Evolutionary conservation across 2,797 vertebrate genomes (phyloP).

Genomic region (Sparidentex hasta): DNA sequence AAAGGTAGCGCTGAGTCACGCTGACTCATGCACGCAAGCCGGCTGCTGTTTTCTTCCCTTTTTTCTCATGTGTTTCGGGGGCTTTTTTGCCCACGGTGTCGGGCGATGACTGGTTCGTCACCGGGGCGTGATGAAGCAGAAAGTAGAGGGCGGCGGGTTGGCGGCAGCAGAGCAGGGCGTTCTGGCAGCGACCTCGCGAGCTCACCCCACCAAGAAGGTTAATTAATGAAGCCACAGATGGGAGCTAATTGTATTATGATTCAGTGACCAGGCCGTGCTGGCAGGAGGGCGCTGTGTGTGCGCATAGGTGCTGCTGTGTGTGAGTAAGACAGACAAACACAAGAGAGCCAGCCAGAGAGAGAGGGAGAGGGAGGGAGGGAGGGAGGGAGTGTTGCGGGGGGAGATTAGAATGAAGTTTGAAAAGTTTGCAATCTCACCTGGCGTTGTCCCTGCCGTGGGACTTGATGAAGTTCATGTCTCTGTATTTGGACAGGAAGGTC

Average conservation of each 20-base stretch:
- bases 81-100: constrained; percentile 42
- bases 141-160: constrained; percentile 33
- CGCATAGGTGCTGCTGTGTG: constrained; percentile 27
- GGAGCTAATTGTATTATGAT: constrained; percentile 80
- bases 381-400: neutral
- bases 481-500: constrained; percentile 95
- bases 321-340: constrained; percentile 25
- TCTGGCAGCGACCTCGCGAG: constrained; percentile 57
- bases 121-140: constrained; percentile 34
- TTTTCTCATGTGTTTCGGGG: constrained; percentile 24
- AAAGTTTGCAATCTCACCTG: constrained; percentile 85
- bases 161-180: constrained; percentile 39
- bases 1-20: constrained; percentile 65
- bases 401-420: constrained; percentile 33
- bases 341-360: constrained; percentile 16
- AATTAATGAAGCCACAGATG: constrained; percentile 80
- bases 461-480: constrained; percentile 98
- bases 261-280: constrained; percentile 64
- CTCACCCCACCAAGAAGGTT: constrained; percentile 72
- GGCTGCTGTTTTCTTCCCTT: constrained; percentile 4
- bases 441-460: constrained; percentile 98
- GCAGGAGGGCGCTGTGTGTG: constrained; percentile 43
- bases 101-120: constrained; percentile 41
- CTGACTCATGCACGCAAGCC: constrained; percentile 54
- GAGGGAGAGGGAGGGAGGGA: no score